These are phyloP conservation scores for Sericinus montela DNA, from an alignment of 2,888 invertebrate genomes.

Conservation along the genomic window DNA sequence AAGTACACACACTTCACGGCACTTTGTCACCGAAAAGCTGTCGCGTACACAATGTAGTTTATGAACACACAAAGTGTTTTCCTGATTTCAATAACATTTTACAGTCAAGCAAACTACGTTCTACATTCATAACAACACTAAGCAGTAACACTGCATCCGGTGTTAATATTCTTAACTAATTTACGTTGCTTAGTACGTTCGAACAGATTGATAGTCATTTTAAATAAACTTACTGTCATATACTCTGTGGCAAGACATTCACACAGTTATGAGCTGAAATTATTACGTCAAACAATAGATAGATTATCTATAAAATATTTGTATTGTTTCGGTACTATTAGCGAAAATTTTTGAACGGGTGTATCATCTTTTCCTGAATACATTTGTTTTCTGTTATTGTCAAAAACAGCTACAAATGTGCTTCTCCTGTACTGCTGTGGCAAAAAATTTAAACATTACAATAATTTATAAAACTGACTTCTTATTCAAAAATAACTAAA, in stretches of 20 bases:
- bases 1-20: slow-evolving; percentile 8
- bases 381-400: too few relatives aligned
- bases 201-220: slow-evolving; percentile 15
- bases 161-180: slow-evolving; percentile 13
- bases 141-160: slow-evolving; percentile 13
- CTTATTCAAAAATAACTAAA: neutral
- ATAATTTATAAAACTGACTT: too few relatives aligned
- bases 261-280: slow-evolving; percentile 5
- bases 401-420: too few relatives aligned
- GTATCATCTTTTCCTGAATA: too few relatives aligned
- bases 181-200: slow-evolving; percentile 8
- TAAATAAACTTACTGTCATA: slow-evolving; percentile 16
- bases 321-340: too few relatives aligned
- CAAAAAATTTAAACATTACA: too few relatives aligned
- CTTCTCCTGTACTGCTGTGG: too few relatives aligned
- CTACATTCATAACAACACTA: slow-evolving; percentile 16
- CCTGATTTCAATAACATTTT: slow-evolving; percentile 14
- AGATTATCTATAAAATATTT: too few relatives aligned
- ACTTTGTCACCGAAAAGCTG: slow-evolving; percentile 19
- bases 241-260: neutral
- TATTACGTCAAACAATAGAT: too few relatives aligned
- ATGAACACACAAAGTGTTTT: slow-evolving; percentile 17
- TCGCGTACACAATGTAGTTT: slow-evolving; percentile 18
- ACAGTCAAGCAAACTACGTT: too few relatives aligned
- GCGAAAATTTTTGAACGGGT: too few relatives aligned